These are phyloP conservation scores for Dicycla oo DNA, from an alignment of 2,888 invertebrate species.

Conservation along the genomic window DNA sequence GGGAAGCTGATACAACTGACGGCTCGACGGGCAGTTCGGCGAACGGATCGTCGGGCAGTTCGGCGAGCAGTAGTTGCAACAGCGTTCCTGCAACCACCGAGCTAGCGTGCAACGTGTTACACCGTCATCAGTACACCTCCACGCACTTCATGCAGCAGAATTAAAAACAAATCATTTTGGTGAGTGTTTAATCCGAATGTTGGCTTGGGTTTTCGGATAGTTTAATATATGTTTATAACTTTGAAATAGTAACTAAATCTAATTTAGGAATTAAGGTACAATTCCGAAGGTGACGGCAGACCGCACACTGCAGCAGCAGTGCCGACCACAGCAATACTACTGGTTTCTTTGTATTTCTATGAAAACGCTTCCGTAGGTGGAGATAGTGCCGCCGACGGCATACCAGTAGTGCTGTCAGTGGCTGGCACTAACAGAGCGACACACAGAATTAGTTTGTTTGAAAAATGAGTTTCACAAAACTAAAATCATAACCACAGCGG, in stretches of 20 bases:
- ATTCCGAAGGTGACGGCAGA: not conserved
- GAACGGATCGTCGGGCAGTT: slow-evolving; percentile 26
- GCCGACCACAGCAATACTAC: not conserved
- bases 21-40: slow-evolving; percentile 13
- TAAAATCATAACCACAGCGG: not conserved
- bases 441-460: not conserved
- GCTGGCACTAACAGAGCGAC: not conserved
- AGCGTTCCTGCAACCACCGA: slow-evolving; percentile 9
- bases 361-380: not conserved
- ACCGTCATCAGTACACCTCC: slow-evolving; percentile 6
- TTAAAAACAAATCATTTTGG: slow-evolving; percentile 10
- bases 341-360: not conserved
- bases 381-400: not conserved
- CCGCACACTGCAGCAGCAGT: not conserved
- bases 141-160: slow-evolving; percentile 2
- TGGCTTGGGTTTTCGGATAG: not conserved
- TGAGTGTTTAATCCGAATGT: slow-evolving; percentile 15
- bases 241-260: not conserved
- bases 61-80: slow-evolving; percentile 25
- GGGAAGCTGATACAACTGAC: slow-evolving; percentile 18
- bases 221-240: not conserved
- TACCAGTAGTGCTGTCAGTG: not conserved
- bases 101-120: slow-evolving; percentile 25
- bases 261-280: not conserved
- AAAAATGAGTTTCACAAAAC: not conserved